phyloP scores from a whole-genome alignment of 2,888 invertebrate genomes.

The Eristalinus sepulchralis region DNA sequence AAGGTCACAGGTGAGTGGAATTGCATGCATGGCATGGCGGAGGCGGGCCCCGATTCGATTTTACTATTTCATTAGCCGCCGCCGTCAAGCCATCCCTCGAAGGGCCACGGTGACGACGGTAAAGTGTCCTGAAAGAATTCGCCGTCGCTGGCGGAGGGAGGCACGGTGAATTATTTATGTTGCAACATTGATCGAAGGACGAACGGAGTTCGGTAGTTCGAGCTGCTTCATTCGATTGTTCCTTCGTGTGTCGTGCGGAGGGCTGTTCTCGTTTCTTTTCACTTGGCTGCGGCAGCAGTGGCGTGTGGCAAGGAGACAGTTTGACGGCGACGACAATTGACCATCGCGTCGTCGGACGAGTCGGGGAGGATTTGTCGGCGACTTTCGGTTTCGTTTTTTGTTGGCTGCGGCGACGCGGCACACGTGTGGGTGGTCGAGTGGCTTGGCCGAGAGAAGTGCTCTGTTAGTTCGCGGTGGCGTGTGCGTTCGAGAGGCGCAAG shows the following conservation, averaged over 20 bases:
- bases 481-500: not conserved
- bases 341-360: constrained; percentile 30
- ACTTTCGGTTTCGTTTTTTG: not conserved
- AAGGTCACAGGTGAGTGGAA: constrained; percentile 83
- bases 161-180: constrained; percentile 56
- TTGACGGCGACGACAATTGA: constrained; percentile 38
- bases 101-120: not conserved
- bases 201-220: not conserved
- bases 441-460: not conserved
- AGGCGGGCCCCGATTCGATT: constrained; percentile 73
- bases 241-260: not conserved
- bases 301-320: not conserved
- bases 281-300: not conserved
- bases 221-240: constrained; percentile 18
- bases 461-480: constrained; percentile 3
- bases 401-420: not conserved
- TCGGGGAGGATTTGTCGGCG: constrained; percentile 16
- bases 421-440: not conserved
- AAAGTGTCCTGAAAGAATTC: not conserved
- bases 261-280: not conserved
- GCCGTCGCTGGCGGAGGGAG: not conserved
- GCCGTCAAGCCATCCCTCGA: not conserved
- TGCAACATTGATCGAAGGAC: constrained; percentile 54
- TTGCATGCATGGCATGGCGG: constrained; percentile 84
- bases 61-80: constrained; percentile 72